Evolutionary conservation across 2,113 vertebrate genomes (phyloP).

Genomic region (Phoenicopterus ruber): DNA sequence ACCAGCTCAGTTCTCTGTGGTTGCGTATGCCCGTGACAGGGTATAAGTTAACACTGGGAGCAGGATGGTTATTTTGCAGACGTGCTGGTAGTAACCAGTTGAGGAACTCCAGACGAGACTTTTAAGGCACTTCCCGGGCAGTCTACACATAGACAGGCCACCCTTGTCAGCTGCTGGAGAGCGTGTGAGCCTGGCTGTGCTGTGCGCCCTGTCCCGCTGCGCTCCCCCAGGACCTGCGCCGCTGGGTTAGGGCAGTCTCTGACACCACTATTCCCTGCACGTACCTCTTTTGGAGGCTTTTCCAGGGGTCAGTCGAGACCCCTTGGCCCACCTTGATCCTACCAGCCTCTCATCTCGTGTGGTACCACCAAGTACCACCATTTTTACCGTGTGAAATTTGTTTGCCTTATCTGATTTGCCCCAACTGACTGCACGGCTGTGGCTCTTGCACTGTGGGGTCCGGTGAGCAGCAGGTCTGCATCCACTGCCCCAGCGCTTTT

Average conservation of each 20-base stretch:
- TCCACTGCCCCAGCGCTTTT: accelerated
- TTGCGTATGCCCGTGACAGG: background rate
- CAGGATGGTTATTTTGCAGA: background rate
- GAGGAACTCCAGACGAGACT: background rate
- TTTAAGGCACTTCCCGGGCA: background rate
- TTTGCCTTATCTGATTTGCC: background rate
- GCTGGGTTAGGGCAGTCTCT: background rate
- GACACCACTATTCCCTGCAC: too few relatives aligned
- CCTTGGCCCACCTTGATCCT: background rate
- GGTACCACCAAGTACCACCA: background rate
- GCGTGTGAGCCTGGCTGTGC: too few relatives aligned
- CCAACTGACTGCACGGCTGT: too few relatives aligned
- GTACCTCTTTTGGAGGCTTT: background rate
- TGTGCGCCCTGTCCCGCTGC: too few relatives aligned
- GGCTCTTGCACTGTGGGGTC: background rate
- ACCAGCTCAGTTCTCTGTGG: accelerated
- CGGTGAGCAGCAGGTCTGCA: accelerated
- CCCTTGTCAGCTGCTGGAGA: too few relatives aligned
- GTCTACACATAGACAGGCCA: too few relatives aligned
- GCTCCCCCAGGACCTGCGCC: background rate
- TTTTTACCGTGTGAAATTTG: background rate
- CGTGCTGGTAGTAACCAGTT: background rate
- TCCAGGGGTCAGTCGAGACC: background rate
- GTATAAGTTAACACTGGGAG: background rate
- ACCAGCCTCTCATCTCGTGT: too few relatives aligned